Evolutionary conservation across 2,113 vertebrate species (phyloP).

Genomic region (Octodon degus): DNA sequence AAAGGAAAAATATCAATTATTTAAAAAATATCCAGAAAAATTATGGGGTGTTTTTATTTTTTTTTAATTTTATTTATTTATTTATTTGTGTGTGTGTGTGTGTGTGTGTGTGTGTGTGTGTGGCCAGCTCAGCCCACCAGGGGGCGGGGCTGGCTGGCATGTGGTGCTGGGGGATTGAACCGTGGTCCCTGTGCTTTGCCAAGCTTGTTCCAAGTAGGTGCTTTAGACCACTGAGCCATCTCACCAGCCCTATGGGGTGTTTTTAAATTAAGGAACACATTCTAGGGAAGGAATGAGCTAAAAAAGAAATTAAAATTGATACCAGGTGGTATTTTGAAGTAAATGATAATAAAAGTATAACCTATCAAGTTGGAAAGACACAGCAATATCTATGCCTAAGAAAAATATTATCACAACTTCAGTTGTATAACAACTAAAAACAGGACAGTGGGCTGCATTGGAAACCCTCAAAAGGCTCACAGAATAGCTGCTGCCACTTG

Average conservation of each 20-base stretch:
- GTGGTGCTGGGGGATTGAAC: too few relatives aligned
- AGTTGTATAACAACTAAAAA: not conserved
- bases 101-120: too few relatives aligned
- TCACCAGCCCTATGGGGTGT: not conserved
- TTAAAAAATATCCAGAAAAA: conserved; percentile 6
- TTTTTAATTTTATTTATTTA: too few relatives aligned
- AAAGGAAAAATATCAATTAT: not conserved
- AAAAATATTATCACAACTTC: not conserved
- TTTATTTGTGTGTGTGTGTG: too few relatives aligned
- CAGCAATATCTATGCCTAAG: not conserved
- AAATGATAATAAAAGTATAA: not conserved
- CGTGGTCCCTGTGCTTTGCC: too few relatives aligned
- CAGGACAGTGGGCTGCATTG: not conserved
- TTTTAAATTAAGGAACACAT: conserved; percentile 24
- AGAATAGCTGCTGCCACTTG: not conserved
- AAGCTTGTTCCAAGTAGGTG: too few relatives aligned
- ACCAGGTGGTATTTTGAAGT: not conserved
- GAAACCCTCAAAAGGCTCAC: not conserved
- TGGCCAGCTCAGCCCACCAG: too few relatives aligned
- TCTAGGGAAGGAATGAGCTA: conserved; percentile 8
- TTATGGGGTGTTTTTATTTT: not conserved
- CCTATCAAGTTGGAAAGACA: not conserved
- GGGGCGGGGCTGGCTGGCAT: too few relatives aligned
- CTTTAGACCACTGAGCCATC: too few relatives aligned
- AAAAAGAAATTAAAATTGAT: conserved; percentile 44